phyloP scores from a whole-genome alignment of 2,888 invertebrate genomes.

The Octonoba sinensis region DNA sequence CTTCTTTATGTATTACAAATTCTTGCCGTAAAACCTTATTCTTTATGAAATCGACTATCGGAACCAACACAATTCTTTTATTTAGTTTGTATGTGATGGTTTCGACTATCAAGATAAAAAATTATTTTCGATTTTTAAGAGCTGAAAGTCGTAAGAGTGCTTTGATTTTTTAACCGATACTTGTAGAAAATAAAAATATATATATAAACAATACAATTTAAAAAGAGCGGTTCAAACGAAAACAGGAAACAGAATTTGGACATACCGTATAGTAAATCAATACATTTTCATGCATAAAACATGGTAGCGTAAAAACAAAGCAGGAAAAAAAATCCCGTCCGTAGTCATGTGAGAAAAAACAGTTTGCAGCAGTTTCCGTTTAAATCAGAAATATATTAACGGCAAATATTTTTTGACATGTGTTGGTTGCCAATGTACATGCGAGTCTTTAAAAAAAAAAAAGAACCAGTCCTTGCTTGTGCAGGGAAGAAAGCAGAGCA shows the following conservation, averaged over 20 bases:
- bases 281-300: conserved; percentile 27
- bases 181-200: not conserved
- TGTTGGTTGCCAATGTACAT: not conserved
- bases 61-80: too few species aligned
- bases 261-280: conserved; percentile 5
- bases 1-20: too few species aligned
- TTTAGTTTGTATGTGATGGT: too few species aligned
- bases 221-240: conserved; percentile 6
- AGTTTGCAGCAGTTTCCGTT: conserved; percentile 36
- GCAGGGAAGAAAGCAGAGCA: conserved; percentile 4
- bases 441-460: not conserved
- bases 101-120: too few species aligned
- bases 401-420: conserved; percentile 38
- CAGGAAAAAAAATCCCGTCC: not conserved
- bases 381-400: conserved; percentile 45
- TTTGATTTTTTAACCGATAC: too few species aligned
- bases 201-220: conserved; percentile 5
- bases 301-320: not conserved
- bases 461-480: not conserved
- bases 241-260: conserved; percentile 6
- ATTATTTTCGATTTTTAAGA: too few species aligned
- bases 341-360: conserved; percentile 41
- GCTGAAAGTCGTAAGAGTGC: too few species aligned
- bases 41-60: too few species aligned
- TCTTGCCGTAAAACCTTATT: too few species aligned